Evolutionary conservation across 2,888 invertebrate species (phyloP).

Genomic region (Tetanocera ferruginea): DNA sequence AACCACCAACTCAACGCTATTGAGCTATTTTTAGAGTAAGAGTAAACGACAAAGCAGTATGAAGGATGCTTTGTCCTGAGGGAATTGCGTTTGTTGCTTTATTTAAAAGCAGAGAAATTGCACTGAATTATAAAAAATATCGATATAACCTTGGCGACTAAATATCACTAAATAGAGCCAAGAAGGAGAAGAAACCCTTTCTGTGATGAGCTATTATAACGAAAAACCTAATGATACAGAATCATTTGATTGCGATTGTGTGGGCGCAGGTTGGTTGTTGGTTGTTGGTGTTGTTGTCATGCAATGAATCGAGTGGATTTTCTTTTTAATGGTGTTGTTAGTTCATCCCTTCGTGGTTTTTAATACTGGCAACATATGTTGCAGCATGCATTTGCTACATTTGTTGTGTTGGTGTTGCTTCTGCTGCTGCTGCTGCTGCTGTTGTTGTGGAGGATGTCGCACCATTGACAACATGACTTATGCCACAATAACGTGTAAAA

Average conservation of each 20-base stretch:
- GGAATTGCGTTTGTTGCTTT: background rate
- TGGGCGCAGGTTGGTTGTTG: slow-evolving; percentile 60
- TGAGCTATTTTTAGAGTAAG: background rate
- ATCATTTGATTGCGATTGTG: slow-evolving; percentile 64
- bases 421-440: slow-evolving; percentile 35
- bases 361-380: slow-evolving; percentile 61
- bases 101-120: background rate
- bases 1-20: too few relatives aligned
- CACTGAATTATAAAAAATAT: background rate
- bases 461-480: slow-evolving; percentile 59
- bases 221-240: slow-evolving; percentile 63
- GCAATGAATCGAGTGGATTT: background rate
- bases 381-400: slow-evolving; percentile 51
- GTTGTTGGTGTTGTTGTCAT: slow-evolving; percentile 38
- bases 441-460: slow-evolving; percentile 6
- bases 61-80: background rate
- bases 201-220: slow-evolving; percentile 40
- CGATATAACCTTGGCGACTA: background rate
- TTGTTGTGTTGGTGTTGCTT: slow-evolving; percentile 40
- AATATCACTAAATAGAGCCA: background rate
- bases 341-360: slow-evolving; percentile 33
- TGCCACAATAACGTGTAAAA: slow-evolving; percentile 66
- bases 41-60: background rate
- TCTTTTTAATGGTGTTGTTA: slow-evolving; percentile 32
- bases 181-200: background rate